Conservation (phyloP, 2,888 invertebrate genomes). For the Leptinotarsa juncta region DNA sequence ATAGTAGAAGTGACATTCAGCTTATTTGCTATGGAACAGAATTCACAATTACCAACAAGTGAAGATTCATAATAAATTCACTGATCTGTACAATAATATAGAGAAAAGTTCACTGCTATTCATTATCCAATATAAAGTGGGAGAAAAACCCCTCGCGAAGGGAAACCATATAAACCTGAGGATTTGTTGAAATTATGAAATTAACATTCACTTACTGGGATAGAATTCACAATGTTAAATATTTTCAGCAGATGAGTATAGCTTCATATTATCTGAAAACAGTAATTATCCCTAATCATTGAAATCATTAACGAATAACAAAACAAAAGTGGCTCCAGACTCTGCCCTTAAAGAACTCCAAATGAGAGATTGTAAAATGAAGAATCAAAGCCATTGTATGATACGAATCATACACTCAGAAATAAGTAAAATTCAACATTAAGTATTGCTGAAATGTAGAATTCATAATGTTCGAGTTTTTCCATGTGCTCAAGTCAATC, state of each 20-base stretch:
- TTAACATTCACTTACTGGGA: not conserved
- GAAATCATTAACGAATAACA: not conserved
- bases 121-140: no score
- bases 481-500: no score
- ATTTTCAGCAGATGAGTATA: not conserved
- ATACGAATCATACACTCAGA: not conserved
- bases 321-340: not conserved
- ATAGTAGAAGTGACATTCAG: no score
- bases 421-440: not conserved
- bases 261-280: not conserved
- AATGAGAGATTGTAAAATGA: conserved; percentile 5
- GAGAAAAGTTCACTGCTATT: no score
- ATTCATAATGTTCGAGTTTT: not conserved
- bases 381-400: not conserved
- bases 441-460: not conserved
- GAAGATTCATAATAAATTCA: no score
- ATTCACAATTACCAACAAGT: no score
- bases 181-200: no score
- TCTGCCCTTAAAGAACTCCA: not conserved
- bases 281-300: not conserved
- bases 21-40: no score
- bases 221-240: not conserved
- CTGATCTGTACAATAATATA: no score
- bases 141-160: no score
- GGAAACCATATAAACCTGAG: no score